Evolutionary conservation across 2,113 vertebrate species (phyloP).

Genomic region (Protobothrops flavoviridis): DNA sequence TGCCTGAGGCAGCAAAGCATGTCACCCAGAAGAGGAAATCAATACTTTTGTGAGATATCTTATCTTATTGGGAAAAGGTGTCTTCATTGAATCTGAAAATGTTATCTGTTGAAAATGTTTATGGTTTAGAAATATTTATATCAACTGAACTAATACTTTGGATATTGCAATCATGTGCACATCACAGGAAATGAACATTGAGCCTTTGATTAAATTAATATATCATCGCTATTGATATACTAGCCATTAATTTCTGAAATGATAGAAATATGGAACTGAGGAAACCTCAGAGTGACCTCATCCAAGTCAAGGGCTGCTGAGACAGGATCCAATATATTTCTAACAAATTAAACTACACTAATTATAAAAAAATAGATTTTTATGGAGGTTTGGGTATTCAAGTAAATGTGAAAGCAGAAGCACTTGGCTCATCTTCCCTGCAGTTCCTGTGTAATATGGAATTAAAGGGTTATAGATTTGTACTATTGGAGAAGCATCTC

Average conservation of each 20-base stretch:
- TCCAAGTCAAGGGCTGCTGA: background rate
- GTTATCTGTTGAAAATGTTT: background rate
- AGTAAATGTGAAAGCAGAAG: background rate
- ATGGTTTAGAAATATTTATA: background rate
- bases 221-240: background rate
- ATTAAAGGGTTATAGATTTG: background rate
- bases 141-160: background rate
- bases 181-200: background rate
- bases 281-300: background rate
- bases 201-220: conserved; percentile 9
- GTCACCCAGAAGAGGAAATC: background rate
- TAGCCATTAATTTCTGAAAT: background rate
- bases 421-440: background rate
- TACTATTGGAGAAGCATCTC: background rate
- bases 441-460: background rate
- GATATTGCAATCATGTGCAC: background rate
- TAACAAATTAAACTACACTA: background rate
- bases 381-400: background rate
- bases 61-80: background rate
- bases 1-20: background rate
- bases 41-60: background rate
- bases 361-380: background rate
- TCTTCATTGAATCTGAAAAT: background rate
- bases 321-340: background rate
- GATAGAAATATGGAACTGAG: background rate